A percentile compares a stretch with the other conserved stretches of the same genome.
These are phyloP conservation scores for Vespertilio murinus DNA, from an alignment of 2,797 vertebrate species.

Conservation along the genomic window DNA sequence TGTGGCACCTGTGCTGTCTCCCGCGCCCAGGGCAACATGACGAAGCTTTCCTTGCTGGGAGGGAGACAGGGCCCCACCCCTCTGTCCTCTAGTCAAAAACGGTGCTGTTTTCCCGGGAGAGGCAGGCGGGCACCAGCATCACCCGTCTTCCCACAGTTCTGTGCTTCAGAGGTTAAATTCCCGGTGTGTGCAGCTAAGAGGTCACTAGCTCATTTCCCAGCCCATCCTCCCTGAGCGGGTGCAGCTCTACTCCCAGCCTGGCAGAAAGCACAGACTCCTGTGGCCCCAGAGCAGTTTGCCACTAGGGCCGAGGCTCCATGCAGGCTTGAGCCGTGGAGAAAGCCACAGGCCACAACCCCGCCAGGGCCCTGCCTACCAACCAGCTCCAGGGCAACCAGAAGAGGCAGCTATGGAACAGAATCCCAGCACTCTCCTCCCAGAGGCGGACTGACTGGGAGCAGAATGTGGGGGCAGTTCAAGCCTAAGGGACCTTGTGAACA, in stretches of 20 bases:
- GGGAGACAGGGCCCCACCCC: too few relatives aligned
- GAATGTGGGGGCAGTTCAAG: neutral
- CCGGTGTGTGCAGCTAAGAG: too few relatives aligned
- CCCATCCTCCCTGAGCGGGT: too few relatives aligned
- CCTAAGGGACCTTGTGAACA: neutral
- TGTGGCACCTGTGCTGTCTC: neutral
- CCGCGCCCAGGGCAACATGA: too few relatives aligned
- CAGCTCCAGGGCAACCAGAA: neutral
- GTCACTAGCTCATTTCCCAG: neutral
- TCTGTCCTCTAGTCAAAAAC: neutral
- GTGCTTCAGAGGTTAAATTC: neutral
- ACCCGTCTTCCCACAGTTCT: neutral
- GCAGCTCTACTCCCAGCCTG: neutral
- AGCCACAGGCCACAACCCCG: neutral
- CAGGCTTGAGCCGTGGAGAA: neutral
- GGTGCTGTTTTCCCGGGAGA: neutral
- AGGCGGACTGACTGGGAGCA: neutral
- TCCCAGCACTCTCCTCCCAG: neutral
- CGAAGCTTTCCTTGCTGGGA: neutral
- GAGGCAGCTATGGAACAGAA: neutral
- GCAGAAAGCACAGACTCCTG: neutral
- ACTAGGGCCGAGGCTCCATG: neutral
- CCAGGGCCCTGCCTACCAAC: neutral
- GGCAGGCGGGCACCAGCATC: neutral
- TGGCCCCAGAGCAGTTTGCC: neutral